A percentile compares a stretch with the other conserved stretches of the same genome.
Evolutionary conservation across 2,888 invertebrate species (phyloP).

Genomic region (Pteria penguin): DNA sequence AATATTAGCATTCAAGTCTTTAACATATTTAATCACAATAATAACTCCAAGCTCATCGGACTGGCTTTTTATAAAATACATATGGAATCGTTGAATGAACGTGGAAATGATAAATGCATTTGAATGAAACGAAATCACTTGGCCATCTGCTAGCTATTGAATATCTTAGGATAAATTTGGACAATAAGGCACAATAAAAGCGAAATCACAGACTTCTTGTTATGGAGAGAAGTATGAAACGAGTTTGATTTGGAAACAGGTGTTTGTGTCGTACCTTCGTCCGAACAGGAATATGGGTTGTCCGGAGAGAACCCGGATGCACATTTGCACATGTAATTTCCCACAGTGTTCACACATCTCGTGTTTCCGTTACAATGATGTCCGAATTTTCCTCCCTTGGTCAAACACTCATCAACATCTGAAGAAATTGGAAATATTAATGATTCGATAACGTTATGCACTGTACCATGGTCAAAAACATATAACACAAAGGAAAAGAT

Average conservation of each 20-base stretch:
- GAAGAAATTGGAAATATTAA: too few relatives aligned
- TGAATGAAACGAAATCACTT: too few relatives aligned
- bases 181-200: slow-evolving; percentile 57
- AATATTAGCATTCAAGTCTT: too few relatives aligned
- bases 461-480: too few relatives aligned
- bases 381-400: slow-evolving; percentile 83
- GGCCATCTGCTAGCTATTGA: slow-evolving; percentile 1
- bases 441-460: too few relatives aligned
- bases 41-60: too few relatives aligned
- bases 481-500: too few relatives aligned
- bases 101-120: too few relatives aligned
- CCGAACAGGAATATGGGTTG: slow-evolving; percentile 63
- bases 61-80: too few relatives aligned
- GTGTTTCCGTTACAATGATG: slow-evolving; percentile 93
- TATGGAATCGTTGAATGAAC: too few relatives aligned
- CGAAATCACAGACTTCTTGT: slow-evolving; percentile 44
- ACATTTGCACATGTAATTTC: slow-evolving; percentile 92
- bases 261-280: slow-evolving; percentile 54
- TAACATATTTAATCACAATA: too few relatives aligned
- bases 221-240: slow-evolving; percentile 35
- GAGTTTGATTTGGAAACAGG: slow-evolving; percentile 34
- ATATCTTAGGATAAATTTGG: background rate
- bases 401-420: slow-evolving; percentile 93
- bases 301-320: slow-evolving; percentile 85
- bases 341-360: slow-evolving; percentile 89